Evolutionary conservation across 2,113 vertebrate species (phyloP).

Genomic region (Protobothrops flavoviridis): DNA sequence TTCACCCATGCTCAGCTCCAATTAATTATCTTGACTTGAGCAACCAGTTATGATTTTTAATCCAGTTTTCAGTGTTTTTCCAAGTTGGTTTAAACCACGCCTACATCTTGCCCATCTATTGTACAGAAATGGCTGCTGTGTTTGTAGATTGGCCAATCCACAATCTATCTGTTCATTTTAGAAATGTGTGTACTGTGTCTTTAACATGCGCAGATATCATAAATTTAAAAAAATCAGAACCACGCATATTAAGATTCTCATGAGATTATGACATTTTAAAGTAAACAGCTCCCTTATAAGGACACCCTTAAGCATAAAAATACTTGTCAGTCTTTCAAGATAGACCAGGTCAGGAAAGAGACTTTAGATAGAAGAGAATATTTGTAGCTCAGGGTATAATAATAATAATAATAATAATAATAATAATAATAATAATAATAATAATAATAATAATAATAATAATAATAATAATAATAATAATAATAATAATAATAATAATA

Average conservation of each 20-base stretch:
- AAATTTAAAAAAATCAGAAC: not conserved
- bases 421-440: too few relatives aligned
- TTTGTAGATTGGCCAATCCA: not conserved
- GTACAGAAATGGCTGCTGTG: not conserved
- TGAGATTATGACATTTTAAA: not conserved
- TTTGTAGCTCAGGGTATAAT: too few relatives aligned
- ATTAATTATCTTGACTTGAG: not conserved
- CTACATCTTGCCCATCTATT: not conserved
- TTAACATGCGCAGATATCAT: not conserved
- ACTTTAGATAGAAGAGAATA: too few relatives aligned
- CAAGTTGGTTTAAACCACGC: not conserved
- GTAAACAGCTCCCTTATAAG: not conserved
- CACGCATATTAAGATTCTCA: not conserved
- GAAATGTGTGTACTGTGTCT: not conserved
- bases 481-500: too few relatives aligned
- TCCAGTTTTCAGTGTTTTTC: not conserved
- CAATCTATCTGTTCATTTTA: not conserved
- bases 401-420: too few relatives aligned
- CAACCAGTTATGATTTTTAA: not conserved
- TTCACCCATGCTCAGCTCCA: not conserved
- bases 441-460: too few relatives aligned
- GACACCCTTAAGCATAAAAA: not conserved
- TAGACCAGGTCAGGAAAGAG: not conserved
- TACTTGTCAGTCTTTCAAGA: not conserved
- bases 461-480: too few relatives aligned